Evolutionary conservation across 2,888 invertebrate genomes (phyloP), one percentile per base, ranked within the genome.

Genomic region (Yponomeuta cagnagella): DNA sequence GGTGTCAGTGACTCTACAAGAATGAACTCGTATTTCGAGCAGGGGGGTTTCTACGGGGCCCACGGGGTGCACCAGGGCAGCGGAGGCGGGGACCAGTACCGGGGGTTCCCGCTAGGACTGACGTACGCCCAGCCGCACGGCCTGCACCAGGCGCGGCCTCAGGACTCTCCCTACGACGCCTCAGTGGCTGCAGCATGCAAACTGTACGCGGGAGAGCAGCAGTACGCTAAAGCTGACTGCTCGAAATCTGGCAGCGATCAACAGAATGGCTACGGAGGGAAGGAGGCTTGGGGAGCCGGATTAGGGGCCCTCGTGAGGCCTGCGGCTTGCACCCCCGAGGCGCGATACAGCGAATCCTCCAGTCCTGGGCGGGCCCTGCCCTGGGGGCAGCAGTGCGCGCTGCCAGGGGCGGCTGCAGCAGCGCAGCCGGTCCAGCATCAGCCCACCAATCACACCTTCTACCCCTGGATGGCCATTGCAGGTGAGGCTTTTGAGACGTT

Each of bases 381-480:
- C 75, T 97, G 97, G 96, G 96, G 96, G 89, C 97, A 97, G 93
- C 96, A 96, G 88, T 97, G 97, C 93, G 95, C 96, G 79, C 93
- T 97, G 83, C 97, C 97, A 83, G 95, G 96, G 77, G 94, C 96
- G 75, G 94, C 96, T 83, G 95, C 96, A 78, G 93, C 95, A 82
- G 95, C 95, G 70, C 96, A 96, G 79, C 97, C 96, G 85, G 95
- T 97, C 78, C 97, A 97, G 91, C 97, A 97, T 92, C 96, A 97
- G 93, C 94, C 96, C 89, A 95, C 95, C 93, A 97, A 95, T 92
- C 97, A 98, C 94, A 97, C 97, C 85, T 98, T 98, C 94, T 98
- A 98, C 93, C 98, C 98, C 80, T 98, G 98, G 98, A 98, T 98
- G 98, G 98, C 98, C 93, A 98, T 98, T 94, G 98, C 98, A 98